These are phyloP conservation scores for Lumbricus terrestris DNA, from an alignment of 2,888 invertebrate species.

Conservation along the genomic window DNA sequence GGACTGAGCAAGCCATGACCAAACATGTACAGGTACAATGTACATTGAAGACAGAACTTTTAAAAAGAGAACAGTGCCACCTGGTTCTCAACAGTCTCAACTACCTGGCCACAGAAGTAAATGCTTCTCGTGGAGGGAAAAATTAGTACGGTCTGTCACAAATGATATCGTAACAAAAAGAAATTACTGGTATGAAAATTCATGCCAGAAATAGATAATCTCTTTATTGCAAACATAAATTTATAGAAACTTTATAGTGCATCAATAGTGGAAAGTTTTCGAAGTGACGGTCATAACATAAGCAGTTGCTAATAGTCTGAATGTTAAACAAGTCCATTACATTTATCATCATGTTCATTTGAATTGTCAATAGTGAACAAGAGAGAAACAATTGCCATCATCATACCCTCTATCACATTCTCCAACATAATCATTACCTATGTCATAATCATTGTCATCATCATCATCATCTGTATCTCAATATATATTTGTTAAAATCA, in stretches of 20 bases:
- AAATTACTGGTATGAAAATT: too few relatives aligned
- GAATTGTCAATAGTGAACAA: too few relatives aligned
- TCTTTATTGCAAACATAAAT: background rate
- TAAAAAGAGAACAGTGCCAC: background rate
- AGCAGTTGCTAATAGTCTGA: background rate
- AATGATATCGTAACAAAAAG: background rate
- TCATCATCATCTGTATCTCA: background rate
- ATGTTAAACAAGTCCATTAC: background rate
- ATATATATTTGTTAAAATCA: too few relatives aligned
- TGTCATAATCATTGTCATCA: background rate
- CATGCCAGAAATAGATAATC: background rate
- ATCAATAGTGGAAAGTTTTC: background rate
- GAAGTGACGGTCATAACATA: background rate
- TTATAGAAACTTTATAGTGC: too few relatives aligned
- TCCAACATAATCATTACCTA: background rate
- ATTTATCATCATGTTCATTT: background rate
- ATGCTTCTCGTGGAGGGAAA: background rate
- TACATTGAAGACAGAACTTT: background rate
- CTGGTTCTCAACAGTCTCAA: background rate
- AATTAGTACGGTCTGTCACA: background rate
- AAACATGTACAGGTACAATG: too few relatives aligned
- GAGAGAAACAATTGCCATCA: background rate
- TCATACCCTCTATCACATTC: background rate
- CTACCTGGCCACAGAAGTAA: background rate
- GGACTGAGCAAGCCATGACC: background rate